Conservation (phyloP, 2,113 vertebrate species). For the Ibidorhyncha struthersii region DNA sequence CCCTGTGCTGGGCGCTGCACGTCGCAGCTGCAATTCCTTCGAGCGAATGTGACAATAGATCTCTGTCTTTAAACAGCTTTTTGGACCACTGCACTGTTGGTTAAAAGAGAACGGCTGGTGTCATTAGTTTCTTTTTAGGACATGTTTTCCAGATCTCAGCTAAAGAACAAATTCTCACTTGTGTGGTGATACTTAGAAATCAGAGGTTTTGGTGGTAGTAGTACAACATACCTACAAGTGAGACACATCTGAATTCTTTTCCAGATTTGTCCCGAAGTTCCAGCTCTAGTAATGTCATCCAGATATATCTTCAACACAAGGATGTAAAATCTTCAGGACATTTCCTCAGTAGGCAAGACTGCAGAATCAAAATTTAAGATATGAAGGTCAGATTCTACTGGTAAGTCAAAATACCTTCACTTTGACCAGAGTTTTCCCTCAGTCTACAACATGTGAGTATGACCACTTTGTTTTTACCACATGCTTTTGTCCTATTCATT, state of each 20-base stretch:
- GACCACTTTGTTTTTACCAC: background rate
- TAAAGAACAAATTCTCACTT: background rate
- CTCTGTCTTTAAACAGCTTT: background rate
- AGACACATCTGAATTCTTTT: background rate
- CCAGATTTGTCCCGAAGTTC: background rate
- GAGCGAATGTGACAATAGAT: background rate
- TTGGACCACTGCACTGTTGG: background rate
- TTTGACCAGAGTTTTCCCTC: background rate
- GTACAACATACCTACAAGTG: background rate
- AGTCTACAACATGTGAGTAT: background rate
- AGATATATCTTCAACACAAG: background rate
- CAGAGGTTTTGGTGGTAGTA: background rate
- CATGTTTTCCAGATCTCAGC: background rate
- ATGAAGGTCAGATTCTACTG: background rate
- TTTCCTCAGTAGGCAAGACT: background rate
- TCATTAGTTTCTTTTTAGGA: background rate
- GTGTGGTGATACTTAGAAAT: background rate
- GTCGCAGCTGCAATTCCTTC: rapidly evolving
- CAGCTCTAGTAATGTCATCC: background rate
- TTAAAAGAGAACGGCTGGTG: background rate
- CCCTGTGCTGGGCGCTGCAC: rapidly evolving
- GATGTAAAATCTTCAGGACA: background rate
- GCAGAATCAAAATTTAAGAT: background rate
- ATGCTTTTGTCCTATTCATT: background rate
- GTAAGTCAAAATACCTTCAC: background rate